Evolutionary conservation across 2,113 vertebrate genomes (phyloP).

Genomic region (Phrynosoma blainvillii): DNA sequence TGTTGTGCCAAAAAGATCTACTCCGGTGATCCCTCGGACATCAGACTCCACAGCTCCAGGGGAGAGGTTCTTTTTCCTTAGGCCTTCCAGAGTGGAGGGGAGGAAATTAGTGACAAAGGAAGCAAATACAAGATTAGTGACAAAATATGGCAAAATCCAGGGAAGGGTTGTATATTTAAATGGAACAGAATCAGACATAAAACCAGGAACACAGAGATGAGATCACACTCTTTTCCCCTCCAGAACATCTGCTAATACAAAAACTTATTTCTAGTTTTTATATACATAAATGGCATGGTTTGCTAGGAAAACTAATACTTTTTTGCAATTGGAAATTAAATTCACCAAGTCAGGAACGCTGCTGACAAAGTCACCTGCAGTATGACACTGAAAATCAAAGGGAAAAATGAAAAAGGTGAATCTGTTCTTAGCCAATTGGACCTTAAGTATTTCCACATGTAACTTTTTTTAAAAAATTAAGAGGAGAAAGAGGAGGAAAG

Average conservation of each 20-base stretch:
- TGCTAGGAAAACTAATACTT: not conserved
- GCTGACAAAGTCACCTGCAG: too few species aligned
- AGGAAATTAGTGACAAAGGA: slow-evolving; percentile 42
- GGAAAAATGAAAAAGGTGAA: not conserved
- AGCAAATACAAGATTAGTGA: slow-evolving; percentile 53
- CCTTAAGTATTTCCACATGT: not conserved
- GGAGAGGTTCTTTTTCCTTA: slow-evolving; percentile 96
- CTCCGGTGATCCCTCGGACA: slow-evolving; percentile 91
- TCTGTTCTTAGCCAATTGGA: fast-evolving
- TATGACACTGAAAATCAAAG: not conserved
- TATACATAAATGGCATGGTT: not conserved
- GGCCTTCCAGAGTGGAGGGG: slow-evolving; percentile 74
- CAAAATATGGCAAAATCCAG: not conserved
- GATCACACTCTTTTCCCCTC: not conserved
- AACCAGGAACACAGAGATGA: not conserved
- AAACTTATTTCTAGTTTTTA: not conserved
- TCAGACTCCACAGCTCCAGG: slow-evolving; percentile 93
- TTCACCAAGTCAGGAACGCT: not conserved
- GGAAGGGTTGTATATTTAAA: fast-evolving
- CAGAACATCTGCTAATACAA: not conserved
- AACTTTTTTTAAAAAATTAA: not conserved
- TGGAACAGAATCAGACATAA: not conserved
- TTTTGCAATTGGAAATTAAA: not conserved
- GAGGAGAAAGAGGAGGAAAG: too few species aligned
- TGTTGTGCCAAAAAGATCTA: slow-evolving; percentile 93